Percentiles rank a stretch among this genome's conserved stretches.
Evolutionary conservation across 2,888 invertebrate species (phyloP).

Genomic region (Timema cristinae): DNA sequence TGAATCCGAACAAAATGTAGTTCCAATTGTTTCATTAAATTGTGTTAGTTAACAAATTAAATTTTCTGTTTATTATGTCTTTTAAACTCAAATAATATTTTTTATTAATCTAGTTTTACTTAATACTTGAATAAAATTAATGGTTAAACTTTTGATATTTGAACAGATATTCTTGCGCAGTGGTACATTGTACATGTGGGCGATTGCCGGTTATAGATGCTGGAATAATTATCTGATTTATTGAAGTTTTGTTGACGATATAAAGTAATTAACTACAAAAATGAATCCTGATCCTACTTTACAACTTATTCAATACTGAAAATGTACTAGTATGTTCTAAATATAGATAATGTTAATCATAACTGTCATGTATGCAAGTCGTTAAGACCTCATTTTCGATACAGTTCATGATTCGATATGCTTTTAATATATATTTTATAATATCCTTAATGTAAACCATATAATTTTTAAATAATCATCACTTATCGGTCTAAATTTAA

Average conservation of each 20-base stretch:
- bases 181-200: slow-evolving; percentile 32
- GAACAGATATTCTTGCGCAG: slow-evolving; percentile 25
- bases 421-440: too few species aligned
- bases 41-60: background rate
- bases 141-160: background rate
- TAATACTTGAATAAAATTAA: background rate
- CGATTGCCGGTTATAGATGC: slow-evolving; percentile 30
- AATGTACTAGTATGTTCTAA: slow-evolving; percentile 77
- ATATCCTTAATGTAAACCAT: too few species aligned
- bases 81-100: too few species aligned
- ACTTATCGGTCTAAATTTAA: too few species aligned
- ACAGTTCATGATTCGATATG: background rate
- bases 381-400: background rate
- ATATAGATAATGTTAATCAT: slow-evolving; percentile 2
- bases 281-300: slow-evolving; percentile 43
- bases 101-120: background rate
- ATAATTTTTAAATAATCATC: too few species aligned
- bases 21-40: slow-evolving; percentile 21
- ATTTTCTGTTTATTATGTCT: background rate
- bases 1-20: slow-evolving; percentile 24
- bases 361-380: slow-evolving; percentile 14
- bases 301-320: slow-evolving; percentile 88
- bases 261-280: slow-evolving; percentile 27
- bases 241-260: slow-evolving; percentile 22
- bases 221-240: slow-evolving; percentile 12